These are phyloP conservation scores for Trichonephila clavata DNA, from an alignment of 1,140 invertebrate genomes.

Conservation along the genomic window DNA sequence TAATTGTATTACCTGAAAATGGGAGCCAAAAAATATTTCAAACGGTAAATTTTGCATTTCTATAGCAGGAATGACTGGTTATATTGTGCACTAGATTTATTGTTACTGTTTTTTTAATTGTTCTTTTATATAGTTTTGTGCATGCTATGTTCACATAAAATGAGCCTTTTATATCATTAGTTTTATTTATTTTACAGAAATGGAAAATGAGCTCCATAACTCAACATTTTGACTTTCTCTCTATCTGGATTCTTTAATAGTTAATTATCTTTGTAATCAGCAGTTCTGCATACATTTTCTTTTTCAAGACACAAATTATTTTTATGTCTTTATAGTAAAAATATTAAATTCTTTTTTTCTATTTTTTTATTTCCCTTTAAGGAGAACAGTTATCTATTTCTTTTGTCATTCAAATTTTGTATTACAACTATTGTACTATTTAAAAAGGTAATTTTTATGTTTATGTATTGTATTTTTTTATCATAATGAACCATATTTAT, in stretches of 20 bases:
- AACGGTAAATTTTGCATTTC: not conserved
- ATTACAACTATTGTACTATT: not conserved
- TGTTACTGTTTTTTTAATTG: slow-evolving; percentile 1
- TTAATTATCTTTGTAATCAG: too few species aligned
- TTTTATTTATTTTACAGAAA: not conserved
- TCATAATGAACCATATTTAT: too few species aligned
- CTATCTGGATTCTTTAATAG: not conserved
- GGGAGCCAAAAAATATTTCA: too few species aligned
- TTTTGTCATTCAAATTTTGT: not conserved
- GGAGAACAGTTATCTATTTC: not conserved
- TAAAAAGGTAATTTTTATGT: too few species aligned
- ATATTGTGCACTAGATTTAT: not conserved
- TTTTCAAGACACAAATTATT: too few species aligned
- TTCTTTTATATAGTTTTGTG: slow-evolving; percentile 11
- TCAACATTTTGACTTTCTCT: not conserved
- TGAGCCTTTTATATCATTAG: slow-evolving; percentile 6
- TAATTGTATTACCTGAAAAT: too few species aligned
- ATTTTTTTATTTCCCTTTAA: not conserved
- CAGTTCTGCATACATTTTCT: too few species aligned
- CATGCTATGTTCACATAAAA: slow-evolving; percentile 7
- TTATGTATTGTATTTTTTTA: too few species aligned
- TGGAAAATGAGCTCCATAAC: not conserved
- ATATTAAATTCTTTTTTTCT: not conserved
- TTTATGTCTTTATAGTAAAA: too few species aligned
- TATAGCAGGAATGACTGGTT: slow-evolving; percentile 8